These are phyloP conservation scores for Nicator chloris DNA, from an alignment of 2,113 vertebrate genomes.

Conservation along the genomic window DNA sequence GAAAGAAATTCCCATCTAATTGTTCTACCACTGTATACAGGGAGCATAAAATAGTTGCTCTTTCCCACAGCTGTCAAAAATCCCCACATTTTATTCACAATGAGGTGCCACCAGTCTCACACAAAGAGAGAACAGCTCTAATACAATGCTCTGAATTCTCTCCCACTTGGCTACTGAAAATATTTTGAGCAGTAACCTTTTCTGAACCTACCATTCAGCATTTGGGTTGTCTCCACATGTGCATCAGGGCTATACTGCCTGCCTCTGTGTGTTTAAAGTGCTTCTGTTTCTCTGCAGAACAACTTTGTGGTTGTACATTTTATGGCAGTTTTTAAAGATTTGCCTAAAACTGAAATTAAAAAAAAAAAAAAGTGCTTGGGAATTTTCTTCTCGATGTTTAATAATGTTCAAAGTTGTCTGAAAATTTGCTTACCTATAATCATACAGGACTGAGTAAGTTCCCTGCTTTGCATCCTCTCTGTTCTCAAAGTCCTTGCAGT, in stretches of 20 bases:
- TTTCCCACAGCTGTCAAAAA: neutral
- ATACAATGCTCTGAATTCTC: neutral
- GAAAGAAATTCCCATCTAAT: neutral
- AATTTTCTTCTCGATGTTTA: neutral
- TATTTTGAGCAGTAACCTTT: neutral
- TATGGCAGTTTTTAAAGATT: neutral
- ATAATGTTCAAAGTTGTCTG: neutral
- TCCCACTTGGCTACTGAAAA: neutral
- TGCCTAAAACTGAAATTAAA: neutral
- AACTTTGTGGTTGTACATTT: neutral
- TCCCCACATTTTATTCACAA: neutral
- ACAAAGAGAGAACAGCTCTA: neutral
- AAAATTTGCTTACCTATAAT: neutral
- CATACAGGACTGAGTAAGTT: neutral
- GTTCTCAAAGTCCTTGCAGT: neutral
- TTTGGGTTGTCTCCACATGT: neutral
- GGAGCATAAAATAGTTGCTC: neutral
- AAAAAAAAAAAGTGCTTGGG: no score
- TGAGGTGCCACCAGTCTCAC: neutral
- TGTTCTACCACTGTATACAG: neutral
- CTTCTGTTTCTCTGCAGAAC: neutral
- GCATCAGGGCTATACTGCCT: neutral
- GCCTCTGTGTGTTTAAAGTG: neutral
- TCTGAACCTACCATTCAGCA: neutral
- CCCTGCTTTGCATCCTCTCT: neutral